Conservation (phyloP, 2,113 vertebrate genomes). For the Salvelinus alpinus region DNA sequence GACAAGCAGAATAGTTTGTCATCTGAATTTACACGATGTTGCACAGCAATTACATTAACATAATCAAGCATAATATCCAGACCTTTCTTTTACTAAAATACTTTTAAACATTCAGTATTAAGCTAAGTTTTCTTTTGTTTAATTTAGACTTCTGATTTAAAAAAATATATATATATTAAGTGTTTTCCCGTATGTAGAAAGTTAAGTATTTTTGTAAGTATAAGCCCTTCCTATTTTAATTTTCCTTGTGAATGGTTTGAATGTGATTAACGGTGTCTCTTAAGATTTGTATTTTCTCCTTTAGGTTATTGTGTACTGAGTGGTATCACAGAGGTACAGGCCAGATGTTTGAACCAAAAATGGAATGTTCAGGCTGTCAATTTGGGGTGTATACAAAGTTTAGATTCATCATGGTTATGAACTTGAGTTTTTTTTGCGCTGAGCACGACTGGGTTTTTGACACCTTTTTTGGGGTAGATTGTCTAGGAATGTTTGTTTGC, state of each 20-base stretch:
- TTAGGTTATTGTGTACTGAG: constrained; percentile 90
- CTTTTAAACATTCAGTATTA: constrained; percentile 27
- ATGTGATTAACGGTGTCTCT: constrained; percentile 98
- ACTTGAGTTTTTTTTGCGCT: background rate
- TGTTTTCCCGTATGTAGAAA: constrained; percentile 85
- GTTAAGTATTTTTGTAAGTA: constrained; percentile 92
- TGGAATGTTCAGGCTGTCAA: constrained; percentile 72
- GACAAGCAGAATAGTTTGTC: constrained; percentile 91
- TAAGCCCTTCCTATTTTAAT: constrained; percentile 83
- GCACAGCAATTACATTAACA: constrained; percentile 54
- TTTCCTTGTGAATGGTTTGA: constrained; percentile 92
- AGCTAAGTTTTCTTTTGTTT: constrained; percentile 77
- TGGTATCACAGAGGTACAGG: constrained; percentile 99
- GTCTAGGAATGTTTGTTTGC: background rate
- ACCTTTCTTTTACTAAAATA: constrained; percentile 65
- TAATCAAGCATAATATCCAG: constrained; percentile 60
- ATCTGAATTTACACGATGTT: constrained; percentile 85
- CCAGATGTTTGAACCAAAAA: constrained; percentile 81
- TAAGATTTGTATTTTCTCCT: constrained; percentile 97
- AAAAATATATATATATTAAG: constrained; percentile 74
- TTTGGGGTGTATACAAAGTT: constrained; percentile 88
- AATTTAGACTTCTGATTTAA: constrained; percentile 59
- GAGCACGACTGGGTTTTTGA: background rate
- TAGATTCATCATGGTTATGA: constrained; percentile 18
- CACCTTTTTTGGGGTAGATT: no score